Base-by-base conservation (phyloP, 35 echinoderm and acorn worm species). In the Apostichopus parvimensis region DNA sequence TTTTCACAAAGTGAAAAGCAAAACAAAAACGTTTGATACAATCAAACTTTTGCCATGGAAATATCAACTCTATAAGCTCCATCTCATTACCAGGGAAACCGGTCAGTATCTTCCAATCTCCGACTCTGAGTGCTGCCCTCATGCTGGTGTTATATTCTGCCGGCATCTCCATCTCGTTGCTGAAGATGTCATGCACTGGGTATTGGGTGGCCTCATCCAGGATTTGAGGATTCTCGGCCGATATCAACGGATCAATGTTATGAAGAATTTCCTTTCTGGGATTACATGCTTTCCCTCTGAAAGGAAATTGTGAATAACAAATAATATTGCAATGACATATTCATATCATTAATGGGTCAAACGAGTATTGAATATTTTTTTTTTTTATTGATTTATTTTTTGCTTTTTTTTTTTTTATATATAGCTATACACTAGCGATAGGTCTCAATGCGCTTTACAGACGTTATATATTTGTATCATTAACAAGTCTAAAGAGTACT, bases 51-150 rank as follows among this genome's bases (percentile, higher is more conserved):
- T 45, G 34, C 34, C 34, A 45, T 45, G 34, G 2, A 45, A 45
- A 45, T 0, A 45, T 45, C 4, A 45, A 45, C 34, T 45, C 34
- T 45, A 45, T 4, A 61, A 61, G 58, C 12, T 61, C 12, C 58
- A 11, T 61, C 5, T 61, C n/a, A 0, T 17, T 81, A 97, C 95
- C 93, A 78, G 93, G 91, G 52, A 18, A 21, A 55, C 95, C 95
- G 9, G 95, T 97, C 1, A 97, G 9, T 21, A 97, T 87, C 87
- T 97, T 97, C 95, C 95, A 97, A 64, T 97, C 95, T 24, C 93
- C 95, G 8, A 71, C 68, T 45, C 93, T 92, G 34, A 97, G 71
- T 70, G 93, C 95, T 7, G 95, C 95, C 6, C 86, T 80, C 53
- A 97, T 92, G 66, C 91, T 80, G 12, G 91, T 92, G 73, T 97